phyloP scores from a whole-genome alignment of 92 coral and sea anemone genomes.

The Actinostola sp. region DNA sequence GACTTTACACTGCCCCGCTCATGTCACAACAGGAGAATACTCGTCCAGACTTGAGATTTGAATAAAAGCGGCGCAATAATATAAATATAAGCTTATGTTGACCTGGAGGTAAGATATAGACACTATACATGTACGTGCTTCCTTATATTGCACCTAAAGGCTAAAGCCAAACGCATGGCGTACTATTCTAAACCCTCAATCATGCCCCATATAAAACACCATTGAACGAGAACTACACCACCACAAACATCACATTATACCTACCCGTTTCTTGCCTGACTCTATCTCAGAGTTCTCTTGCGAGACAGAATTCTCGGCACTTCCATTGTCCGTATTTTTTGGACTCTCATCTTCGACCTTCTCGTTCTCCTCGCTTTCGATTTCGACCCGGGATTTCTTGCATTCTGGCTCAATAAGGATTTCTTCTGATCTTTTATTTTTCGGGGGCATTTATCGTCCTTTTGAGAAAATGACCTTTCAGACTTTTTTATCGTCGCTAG shows the following conservation, averaged over 20 bases:
- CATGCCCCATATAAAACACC: slow-evolving; percentile 6
- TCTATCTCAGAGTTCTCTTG: slow-evolving; percentile 17
- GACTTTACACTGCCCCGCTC: not conserved
- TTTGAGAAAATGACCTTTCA: slow-evolving; percentile 19
- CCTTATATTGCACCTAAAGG: not conserved
- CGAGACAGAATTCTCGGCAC: slow-evolving; percentile 28
- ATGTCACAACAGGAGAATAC: slow-evolving; percentile 18
- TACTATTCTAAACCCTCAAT: not conserved
- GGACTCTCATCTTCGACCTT: slow-evolving; percentile 11
- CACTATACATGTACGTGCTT: too few relatives aligned
- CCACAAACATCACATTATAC: not conserved
- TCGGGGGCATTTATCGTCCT: slow-evolving; percentile 64
- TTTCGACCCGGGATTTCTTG: slow-evolving; percentile 69
- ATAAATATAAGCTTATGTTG: not conserved
- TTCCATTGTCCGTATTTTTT: slow-evolving; percentile 35
- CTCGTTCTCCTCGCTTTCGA: slow-evolving; percentile 17
- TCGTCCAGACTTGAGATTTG: slow-evolving; percentile 27
- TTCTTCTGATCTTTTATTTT: slow-evolving; percentile 72
- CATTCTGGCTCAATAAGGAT: slow-evolving; percentile 58
- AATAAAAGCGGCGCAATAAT: not conserved
- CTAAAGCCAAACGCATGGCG: not conserved
- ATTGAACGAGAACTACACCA: not conserved
- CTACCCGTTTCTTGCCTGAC: slow-evolving; percentile 24
- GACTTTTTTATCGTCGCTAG: slow-evolving; percentile 7
- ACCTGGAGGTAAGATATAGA: too few relatives aligned